Percentiles rank a stretch among this genome's conserved stretches.
These are phyloP conservation scores for Hepsetus odoe DNA, from an alignment of 2,113 vertebrate species.

Conservation along the genomic window DNA sequence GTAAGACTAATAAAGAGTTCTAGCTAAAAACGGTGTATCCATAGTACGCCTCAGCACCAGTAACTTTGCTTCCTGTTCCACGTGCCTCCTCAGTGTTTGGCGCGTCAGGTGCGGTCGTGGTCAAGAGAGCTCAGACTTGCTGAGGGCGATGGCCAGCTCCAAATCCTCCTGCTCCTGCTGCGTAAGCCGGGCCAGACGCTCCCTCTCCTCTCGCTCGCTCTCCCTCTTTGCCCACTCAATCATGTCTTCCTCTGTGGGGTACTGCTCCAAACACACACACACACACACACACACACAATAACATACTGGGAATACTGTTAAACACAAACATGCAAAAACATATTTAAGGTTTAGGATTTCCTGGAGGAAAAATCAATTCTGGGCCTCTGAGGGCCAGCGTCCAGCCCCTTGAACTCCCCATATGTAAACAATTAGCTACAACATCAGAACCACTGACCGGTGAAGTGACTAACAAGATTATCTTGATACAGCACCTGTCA, in stretches of 20 bases:
- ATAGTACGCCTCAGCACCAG: constrained; percentile 18
- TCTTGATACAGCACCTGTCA: too few relatives aligned
- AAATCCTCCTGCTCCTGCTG: constrained; percentile 98
- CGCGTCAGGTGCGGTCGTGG: constrained; percentile 62
- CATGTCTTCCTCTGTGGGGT: constrained; percentile 97
- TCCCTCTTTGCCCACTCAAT: constrained; percentile 99
- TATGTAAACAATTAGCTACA: too few relatives aligned
- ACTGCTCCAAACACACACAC: constrained; percentile 74
- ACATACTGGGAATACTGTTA: constrained; percentile 10
- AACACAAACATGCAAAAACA: not conserved
- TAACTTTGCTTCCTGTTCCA: constrained; percentile 45
- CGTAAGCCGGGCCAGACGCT: constrained; percentile 90
- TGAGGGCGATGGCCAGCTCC: constrained; percentile 98
- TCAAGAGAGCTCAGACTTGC: constrained; percentile 98
- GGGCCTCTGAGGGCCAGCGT: too few relatives aligned
- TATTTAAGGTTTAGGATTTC: not conserved
- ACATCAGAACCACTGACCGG: too few relatives aligned
- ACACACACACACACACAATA: constrained; percentile 58
- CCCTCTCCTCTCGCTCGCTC: constrained; percentile 95
- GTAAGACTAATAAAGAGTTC: not conserved
- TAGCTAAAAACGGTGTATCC: not conserved
- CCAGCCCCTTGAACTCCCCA: too few relatives aligned
- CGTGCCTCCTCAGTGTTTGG: constrained; percentile 12
- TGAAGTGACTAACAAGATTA: too few relatives aligned
- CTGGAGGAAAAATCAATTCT: not conserved